phyloP scores from a whole-genome alignment of 1,140 invertebrate species.

The Batillaria attramentaria region DNA sequence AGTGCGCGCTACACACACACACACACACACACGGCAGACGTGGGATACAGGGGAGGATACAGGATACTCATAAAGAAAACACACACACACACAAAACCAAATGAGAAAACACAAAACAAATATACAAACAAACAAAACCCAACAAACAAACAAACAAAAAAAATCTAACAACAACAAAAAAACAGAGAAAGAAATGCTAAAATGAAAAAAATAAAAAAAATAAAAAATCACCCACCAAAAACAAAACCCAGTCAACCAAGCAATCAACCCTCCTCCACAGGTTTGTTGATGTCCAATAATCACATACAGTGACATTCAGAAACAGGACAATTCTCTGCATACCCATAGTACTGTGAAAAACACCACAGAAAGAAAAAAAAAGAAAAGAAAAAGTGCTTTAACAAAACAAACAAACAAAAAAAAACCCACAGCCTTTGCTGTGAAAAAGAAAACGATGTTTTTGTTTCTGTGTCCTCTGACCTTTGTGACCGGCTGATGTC shows the following conservation, averaged over 20 bases:
- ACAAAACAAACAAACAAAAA: not conserved
- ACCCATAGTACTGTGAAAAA: no score
- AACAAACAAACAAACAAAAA: not conserved
- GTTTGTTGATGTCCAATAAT: no score
- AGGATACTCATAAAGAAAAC: not conserved
- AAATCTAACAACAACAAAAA: not conserved
- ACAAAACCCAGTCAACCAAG: no score
- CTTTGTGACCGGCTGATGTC: conserved; percentile 64
- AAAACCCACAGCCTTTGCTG: not conserved
- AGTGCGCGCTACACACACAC: no score
- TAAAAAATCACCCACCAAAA: not conserved
- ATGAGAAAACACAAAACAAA: not conserved
- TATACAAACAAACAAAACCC: not conserved
- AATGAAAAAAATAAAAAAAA: not conserved
- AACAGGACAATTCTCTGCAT: no score
- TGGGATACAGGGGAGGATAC: no score
- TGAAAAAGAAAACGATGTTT: not conserved
- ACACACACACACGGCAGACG: no score
- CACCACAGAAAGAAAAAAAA: not conserved
- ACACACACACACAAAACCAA: not conserved
- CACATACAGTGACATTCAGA: no score
- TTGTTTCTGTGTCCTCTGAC: conserved; percentile 47
- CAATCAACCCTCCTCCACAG: no score
- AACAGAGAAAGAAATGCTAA: not conserved
- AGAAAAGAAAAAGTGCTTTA: not conserved